These are phyloP conservation scores for Drosophila ficusphila DNA, from an alignment of 1,140 invertebrate species.

Conservation along the genomic window DNA sequence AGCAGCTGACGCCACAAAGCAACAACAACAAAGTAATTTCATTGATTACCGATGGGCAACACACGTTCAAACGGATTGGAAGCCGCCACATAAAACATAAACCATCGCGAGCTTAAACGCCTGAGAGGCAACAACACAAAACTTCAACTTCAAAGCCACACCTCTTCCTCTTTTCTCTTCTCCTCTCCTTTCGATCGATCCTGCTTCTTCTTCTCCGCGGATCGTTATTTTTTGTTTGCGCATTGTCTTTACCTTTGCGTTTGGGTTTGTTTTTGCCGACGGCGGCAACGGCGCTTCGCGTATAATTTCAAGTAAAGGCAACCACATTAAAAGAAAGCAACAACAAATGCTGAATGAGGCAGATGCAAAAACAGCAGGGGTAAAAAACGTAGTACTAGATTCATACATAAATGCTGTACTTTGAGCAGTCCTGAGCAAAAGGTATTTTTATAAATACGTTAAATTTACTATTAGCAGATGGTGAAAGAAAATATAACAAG, in stretches of 20 bases:
- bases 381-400: not conserved
- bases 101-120: slow-evolving; percentile 23
- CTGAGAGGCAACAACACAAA: not conserved
- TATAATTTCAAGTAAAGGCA: slow-evolving; percentile 53
- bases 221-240: slow-evolving; percentile 20
- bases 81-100: slow-evolving; percentile 47
- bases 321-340: slow-evolving; percentile 16
- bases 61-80: slow-evolving; percentile 71
- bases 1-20: slow-evolving; percentile 63
- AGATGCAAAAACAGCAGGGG: slow-evolving; percentile 20
- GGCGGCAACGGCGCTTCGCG: slow-evolving; percentile 77
- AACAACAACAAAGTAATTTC: slow-evolving; percentile 75
- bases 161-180: slow-evolving; percentile 14
- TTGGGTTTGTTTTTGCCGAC: slow-evolving; percentile 60
- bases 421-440: too few species aligned
- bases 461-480: too few species aligned
- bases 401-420: not conserved
- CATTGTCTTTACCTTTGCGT: slow-evolving; percentile 41
- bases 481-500: too few species aligned
- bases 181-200: not conserved
- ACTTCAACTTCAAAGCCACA: slow-evolving; percentile 26
- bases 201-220: slow-evolving; percentile 6
- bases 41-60: slow-evolving; percentile 81
- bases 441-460: too few species aligned
- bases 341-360: slow-evolving; percentile 63